phyloP scores from a whole-genome alignment of 30 jellyfish, hydroid and myxozoan genomes.

The Aurelia aurita region DNA sequence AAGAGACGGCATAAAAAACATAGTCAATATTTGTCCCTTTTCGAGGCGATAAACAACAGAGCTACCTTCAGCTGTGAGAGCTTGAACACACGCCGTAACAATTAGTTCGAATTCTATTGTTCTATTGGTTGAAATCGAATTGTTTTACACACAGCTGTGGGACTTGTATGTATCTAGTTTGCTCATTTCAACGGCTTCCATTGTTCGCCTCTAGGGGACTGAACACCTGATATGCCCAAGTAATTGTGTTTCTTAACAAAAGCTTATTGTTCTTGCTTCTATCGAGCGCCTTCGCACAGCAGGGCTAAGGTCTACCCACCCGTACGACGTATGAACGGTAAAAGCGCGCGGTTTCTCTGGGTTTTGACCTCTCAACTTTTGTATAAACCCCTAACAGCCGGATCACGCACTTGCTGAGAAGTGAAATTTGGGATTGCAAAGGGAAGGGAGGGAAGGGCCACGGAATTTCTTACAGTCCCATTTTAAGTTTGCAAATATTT shows the following conservation, averaged over 20 bases:
- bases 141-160: slow-evolving; percentile 43
- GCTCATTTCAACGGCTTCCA: slow-evolving; percentile 33
- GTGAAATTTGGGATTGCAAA: no score
- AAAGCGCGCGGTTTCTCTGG: no score
- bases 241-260: background rate
- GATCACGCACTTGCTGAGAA: no score
- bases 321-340: no score
- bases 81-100: slow-evolving; percentile 46
- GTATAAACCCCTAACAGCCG: no score
- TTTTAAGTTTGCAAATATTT: no score
- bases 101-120: slow-evolving; percentile 12
- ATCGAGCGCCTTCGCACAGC: slow-evolving; percentile 14
- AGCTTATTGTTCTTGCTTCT: background rate
- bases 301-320: background rate
- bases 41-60: slow-evolving; percentile 15
- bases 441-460: no score
- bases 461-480: no score
- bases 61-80: slow-evolving; percentile 43
- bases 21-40: no score
- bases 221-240: slow-evolving; percentile 32
- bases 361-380: no score
- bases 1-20: no score
- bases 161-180: slow-evolving; percentile 9
- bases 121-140: slow-evolving; percentile 5
- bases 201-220: background rate